Evolutionary conservation across 2,888 invertebrate species (phyloP).

Genomic region (Rosalia funebris): DNA sequence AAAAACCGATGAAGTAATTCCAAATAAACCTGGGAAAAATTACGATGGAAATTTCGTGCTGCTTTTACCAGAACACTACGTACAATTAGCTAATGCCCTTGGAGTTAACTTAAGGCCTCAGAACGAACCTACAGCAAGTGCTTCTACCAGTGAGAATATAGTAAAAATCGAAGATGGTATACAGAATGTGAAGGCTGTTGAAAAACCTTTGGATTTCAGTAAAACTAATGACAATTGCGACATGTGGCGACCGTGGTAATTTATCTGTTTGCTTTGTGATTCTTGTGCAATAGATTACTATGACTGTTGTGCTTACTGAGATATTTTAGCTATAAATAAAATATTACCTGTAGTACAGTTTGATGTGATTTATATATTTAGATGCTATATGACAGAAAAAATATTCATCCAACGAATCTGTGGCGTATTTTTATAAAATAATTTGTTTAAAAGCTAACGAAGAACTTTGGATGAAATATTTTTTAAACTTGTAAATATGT

Average conservation of each 20-base stretch:
- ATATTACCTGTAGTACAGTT: slow-evolving; percentile 17
- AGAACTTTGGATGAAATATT: slow-evolving; percentile 12
- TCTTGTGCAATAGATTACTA: slow-evolving; percentile 17
- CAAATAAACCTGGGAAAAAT: slow-evolving; percentile 63
- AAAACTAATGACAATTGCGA: slow-evolving; percentile 59
- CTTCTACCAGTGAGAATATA: slow-evolving; percentile 40
- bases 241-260: slow-evolving; percentile 69
- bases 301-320: slow-evolving; percentile 20
- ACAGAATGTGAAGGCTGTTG: slow-evolving; percentile 53
- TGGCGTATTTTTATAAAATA: slow-evolving; percentile 15
- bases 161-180: slow-evolving; percentile 35
- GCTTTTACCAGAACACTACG: slow-evolving; percentile 71
- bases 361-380: slow-evolving; percentile 24
- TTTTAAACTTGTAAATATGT: slow-evolving; percentile 18
- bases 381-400: slow-evolving; percentile 4
- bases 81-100: slow-evolving; percentile 68
- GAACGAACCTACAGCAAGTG: slow-evolving; percentile 47
- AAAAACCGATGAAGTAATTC: slow-evolving; percentile 15
- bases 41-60: slow-evolving; percentile 72
- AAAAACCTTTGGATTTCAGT: slow-evolving; percentile 67
- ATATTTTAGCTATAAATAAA: slow-evolving; percentile 11
- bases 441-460: slow-evolving; percentile 8
- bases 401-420: slow-evolving; percentile 7
- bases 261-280: slow-evolving; percentile 15
- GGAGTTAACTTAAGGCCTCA: slow-evolving; percentile 61